These are phyloP conservation scores for Gymnogyps californianus DNA, from an alignment of 2,113 vertebrate genomes.

Conservation along the genomic window DNA sequence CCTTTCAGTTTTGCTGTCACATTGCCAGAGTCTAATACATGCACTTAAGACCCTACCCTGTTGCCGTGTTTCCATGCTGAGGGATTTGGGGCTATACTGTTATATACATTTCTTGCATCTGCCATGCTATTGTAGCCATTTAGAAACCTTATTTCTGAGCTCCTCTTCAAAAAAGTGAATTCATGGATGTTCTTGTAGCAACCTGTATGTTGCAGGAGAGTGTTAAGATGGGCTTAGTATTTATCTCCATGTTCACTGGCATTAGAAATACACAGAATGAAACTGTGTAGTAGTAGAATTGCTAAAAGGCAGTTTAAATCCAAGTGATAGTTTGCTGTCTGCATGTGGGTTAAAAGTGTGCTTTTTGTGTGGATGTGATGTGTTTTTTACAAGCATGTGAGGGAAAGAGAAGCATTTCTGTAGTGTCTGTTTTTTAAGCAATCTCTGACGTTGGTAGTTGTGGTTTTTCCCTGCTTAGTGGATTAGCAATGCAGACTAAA, in stretches of 20 bases:
- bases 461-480: not conserved
- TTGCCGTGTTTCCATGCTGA: not conserved
- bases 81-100: not conserved
- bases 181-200: not conserved
- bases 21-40: not conserved
- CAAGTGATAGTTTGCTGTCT: not conserved
- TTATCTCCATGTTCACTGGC: not conserved
- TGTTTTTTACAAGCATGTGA: not conserved
- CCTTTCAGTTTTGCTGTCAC: not conserved
- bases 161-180: not conserved
- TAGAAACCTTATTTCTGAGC: not conserved
- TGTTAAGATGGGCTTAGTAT: not conserved
- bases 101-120: not conserved
- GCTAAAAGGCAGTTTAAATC: not conserved
- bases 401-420: not conserved
- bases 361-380: not conserved
- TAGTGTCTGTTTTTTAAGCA: not conserved
- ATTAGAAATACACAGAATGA: not conserved
- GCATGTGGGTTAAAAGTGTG: not conserved
- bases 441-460: not conserved
- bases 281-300: not conserved
- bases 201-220: not conserved
- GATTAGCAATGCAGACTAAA: not conserved
- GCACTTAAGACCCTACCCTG: not conserved
- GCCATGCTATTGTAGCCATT: not conserved